Evolutionary conservation across 2,797 vertebrate genomes (phyloP).

Genomic region (Odontamblyopus rebecca): DNA sequence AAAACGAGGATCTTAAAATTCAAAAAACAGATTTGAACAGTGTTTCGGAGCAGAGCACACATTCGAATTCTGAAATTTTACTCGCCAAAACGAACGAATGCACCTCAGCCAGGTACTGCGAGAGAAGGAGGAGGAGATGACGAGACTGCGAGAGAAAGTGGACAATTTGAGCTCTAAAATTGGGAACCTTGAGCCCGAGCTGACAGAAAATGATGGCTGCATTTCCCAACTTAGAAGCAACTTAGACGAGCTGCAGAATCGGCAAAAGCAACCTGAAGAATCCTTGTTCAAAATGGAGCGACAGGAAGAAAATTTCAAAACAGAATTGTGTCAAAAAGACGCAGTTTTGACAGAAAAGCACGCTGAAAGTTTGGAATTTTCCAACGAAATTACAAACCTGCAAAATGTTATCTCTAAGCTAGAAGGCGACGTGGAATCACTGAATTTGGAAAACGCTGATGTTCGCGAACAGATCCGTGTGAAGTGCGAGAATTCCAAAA

Average conservation of each 20-base stretch:
- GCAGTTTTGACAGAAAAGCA: slow-evolving; percentile 64
- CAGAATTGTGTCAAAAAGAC: slow-evolving; percentile 65
- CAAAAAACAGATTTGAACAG: slow-evolving; percentile 65
- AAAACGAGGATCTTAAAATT: slow-evolving; percentile 73
- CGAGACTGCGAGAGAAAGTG: slow-evolving; percentile 66
- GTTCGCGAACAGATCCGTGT: slow-evolving; percentile 64
- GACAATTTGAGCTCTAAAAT: slow-evolving; percentile 66
- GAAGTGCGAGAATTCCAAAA: slow-evolving; percentile 58
- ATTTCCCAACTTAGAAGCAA: slow-evolving; percentile 54
- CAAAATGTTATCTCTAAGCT: slow-evolving; percentile 45
- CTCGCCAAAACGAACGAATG: slow-evolving; percentile 80
- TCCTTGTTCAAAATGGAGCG: slow-evolving; percentile 70
- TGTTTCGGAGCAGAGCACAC: slow-evolving; percentile 73
- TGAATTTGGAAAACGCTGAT: slow-evolving; percentile 53
- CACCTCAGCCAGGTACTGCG: slow-evolving; percentile 67
- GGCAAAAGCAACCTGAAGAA: slow-evolving; percentile 68
- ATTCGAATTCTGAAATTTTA: slow-evolving; percentile 72
- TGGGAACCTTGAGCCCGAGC: slow-evolving; percentile 53
- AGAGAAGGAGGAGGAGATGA: slow-evolving; percentile 63
- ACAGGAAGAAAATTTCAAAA: slow-evolving; percentile 66
- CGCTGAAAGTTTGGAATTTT: slow-evolving; percentile 51
- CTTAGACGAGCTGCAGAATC: slow-evolving; percentile 53
- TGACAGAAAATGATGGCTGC: slow-evolving; percentile 63
- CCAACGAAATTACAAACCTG: slow-evolving; percentile 55
- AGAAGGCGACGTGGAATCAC: slow-evolving; percentile 61